These are phyloP conservation scores for Pseudocheirus occidentalis DNA, from an alignment of 2,797 vertebrate species.

Conservation along the genomic window DNA sequence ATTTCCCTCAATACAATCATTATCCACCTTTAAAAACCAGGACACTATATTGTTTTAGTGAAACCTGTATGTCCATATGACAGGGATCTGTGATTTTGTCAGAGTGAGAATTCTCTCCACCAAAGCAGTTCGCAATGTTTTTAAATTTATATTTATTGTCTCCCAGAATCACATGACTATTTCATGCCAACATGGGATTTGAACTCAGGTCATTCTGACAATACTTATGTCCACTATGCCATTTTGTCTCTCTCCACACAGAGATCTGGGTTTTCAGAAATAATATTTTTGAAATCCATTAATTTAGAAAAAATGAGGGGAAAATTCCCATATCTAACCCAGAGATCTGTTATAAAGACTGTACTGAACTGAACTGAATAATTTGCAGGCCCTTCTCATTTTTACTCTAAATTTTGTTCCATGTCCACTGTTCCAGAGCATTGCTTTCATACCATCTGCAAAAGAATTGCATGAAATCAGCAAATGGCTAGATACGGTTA, in stretches of 20 bases:
- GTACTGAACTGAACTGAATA: not conserved
- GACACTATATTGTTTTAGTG: not conserved
- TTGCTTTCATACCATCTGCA: not conserved
- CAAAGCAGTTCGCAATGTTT: not conserved
- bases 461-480: not conserved
- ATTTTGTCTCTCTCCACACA: not conserved
- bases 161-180: not conserved
- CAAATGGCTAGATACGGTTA: not conserved
- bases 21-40: not conserved
- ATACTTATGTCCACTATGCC: not conserved
- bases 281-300: not conserved
- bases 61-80: not conserved
- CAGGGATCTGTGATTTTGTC: not conserved
- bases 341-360: not conserved
- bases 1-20: not conserved
- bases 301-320: not conserved
- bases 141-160: not conserved
- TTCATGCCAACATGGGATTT: not conserved
- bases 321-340: not conserved
- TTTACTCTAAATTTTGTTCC: not conserved
- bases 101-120: not conserved
- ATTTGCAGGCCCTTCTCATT: not conserved
- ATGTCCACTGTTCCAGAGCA: not conserved
- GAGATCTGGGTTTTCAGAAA: not conserved
- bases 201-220: not conserved